These are phyloP conservation scores for Corvus hawaiiensis DNA, from an alignment of 2,113 vertebrate species.

Conservation along the genomic window DNA sequence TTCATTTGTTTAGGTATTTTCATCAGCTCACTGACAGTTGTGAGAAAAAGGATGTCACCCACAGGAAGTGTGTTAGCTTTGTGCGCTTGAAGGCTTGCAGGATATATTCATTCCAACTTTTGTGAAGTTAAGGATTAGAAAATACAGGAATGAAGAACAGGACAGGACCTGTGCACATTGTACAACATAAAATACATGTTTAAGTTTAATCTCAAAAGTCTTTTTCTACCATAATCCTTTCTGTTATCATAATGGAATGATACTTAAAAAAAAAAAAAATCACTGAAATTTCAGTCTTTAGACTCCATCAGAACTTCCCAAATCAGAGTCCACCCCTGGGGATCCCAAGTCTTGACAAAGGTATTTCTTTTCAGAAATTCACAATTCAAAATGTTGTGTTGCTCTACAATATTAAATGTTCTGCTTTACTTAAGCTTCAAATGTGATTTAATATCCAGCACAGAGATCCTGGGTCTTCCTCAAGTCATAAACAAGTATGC, in stretches of 20 bases:
- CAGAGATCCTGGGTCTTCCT: background rate
- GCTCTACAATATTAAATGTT: background rate
- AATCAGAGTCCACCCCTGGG: rapidly evolving
- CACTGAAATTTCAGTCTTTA: background rate
- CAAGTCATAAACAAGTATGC: rapidly evolving
- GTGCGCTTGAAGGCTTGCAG: background rate
- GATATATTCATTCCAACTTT: background rate
- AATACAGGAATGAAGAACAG: background rate
- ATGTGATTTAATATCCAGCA: background rate
- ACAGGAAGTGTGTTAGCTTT: background rate
- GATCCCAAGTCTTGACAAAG: background rate
- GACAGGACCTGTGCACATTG: background rate
- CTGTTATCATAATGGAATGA: background rate
- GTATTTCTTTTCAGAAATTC: background rate
- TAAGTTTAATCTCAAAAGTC: background rate
- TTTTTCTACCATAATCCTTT: background rate
- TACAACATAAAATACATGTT: background rate
- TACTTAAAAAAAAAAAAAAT: background rate
- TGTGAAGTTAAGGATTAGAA: background rate
- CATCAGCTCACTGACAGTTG: background rate
- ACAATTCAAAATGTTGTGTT: background rate
- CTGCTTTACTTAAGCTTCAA: background rate
- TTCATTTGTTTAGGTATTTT: background rate
- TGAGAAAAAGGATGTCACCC: background rate
- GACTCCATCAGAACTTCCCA: background rate